Evolutionary conservation across 2,888 invertebrate genomes (phyloP).

Genomic region (Limnephilus marmoratus): DNA sequence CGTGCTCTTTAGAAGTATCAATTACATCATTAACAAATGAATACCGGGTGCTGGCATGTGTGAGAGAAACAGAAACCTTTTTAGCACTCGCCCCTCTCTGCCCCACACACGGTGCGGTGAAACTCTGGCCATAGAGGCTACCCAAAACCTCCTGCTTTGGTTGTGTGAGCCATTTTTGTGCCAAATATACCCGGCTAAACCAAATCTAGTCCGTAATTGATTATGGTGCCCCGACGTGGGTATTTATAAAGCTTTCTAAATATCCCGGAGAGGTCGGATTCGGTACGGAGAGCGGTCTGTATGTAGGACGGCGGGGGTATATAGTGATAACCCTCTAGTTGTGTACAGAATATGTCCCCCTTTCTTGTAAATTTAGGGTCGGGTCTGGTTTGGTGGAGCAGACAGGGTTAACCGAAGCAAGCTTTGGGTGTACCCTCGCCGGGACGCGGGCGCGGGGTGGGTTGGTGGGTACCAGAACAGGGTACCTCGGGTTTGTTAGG

Average conservation of each 20-base stretch:
- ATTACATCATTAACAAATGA: slow-evolving; percentile 61
- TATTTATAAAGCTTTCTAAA: slow-evolving; percentile 58
- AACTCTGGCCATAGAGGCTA: slow-evolving; percentile 66
- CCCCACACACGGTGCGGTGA: slow-evolving; percentile 62
- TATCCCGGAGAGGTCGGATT: slow-evolving; percentile 35
- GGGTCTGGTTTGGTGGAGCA: slow-evolving; percentile 65
- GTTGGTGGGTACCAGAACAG: not conserved
- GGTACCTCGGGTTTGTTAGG: slow-evolving; percentile 60
- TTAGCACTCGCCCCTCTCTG: slow-evolving; percentile 37
- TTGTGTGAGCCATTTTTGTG: slow-evolving; percentile 65
- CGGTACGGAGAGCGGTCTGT: slow-evolving; percentile 23
- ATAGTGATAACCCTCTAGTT: slow-evolving; percentile 61
- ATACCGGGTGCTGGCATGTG: slow-evolving; percentile 30
- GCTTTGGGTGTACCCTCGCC: slow-evolving; percentile 61
- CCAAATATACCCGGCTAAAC: slow-evolving; percentile 65
- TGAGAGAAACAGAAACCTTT: slow-evolving; percentile 39
- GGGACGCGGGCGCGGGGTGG: slow-evolving; percentile 52
- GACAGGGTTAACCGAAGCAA: slow-evolving; percentile 65
- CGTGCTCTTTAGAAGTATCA: slow-evolving; percentile 53
- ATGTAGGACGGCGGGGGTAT: slow-evolving; percentile 53
- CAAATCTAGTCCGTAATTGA: slow-evolving; percentile 66
- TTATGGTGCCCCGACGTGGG: slow-evolving; percentile 64
- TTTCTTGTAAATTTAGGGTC: slow-evolving; percentile 65
- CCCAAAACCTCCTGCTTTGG: slow-evolving; percentile 65
- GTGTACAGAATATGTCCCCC: slow-evolving; percentile 57